Evolutionary conservation across 2,797 vertebrate genomes (phyloP), one percentile per base, ranked within the genome.

Genomic region (Triplophysa bombifrons): DNA sequence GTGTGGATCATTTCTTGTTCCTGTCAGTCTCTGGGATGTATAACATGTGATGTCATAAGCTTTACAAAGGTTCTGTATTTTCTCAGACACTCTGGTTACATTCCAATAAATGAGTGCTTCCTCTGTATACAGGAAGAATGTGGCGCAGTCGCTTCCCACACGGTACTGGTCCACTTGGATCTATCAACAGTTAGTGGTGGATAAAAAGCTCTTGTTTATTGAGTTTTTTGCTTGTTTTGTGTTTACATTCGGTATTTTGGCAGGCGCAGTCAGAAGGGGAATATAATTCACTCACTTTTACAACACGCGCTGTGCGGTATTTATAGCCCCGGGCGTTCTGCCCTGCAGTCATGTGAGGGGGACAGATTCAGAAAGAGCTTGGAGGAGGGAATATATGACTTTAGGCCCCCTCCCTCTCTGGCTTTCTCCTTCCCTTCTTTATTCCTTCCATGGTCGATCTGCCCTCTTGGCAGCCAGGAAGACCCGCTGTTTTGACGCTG

Each of bases 301-400:
- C 56, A 56, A 30, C 17, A 60, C 58, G 25, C 60, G 7, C 14
- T 73, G 25, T 80, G 12, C 41, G 46, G 75, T 94, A 94, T 94
- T 92, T 93, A 91, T 93, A 94, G 90, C 84, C 22, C 78, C 38
- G 22, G 66, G 76, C 89, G 86, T 91, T 88, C 89, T 84, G 82
- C 76, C 76, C 55, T 25, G 76, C 86, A 85, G 88, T 86, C 82
- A 44, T 84, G 76, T 66, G 82, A n/a, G 44, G 11, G 68, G 66
- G 64, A 17, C 58, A 63, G 30, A 53, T 60, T 48, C 68, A 78
- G 58, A 64, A 64, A 50, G 58, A 46, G 58, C 22, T 3, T 34
- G 20, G 20, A 46, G 73, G 76, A 70, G 69, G 72, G 68, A 64
- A 79, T 72, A 73, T 63, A 72, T 78, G 13, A 74, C 58, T 78